Conservation (phyloP, 2,113 vertebrate genomes). For the rabbit (Oryctolagus cuniculus) region mOryCun1.1 NC_091432.1:135777001-135777500, state of each 20-base stretch:
- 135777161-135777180: background rate
- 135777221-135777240: background rate
- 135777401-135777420: background rate
- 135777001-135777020: background rate
- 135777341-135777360: background rate
- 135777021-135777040: background rate
- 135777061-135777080: background rate
- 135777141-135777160: constrained; percentile 28
- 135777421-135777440: constrained; percentile 19
- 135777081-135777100: background rate
- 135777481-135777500: background rate
- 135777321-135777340: no score
- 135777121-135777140: background rate
- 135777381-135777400: constrained; percentile 22
- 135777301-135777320: background rate
- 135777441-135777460: background rate
- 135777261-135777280: background rate
- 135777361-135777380: background rate
- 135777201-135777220: background rate
- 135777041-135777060: background rate
- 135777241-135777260: background rate
- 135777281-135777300: background rate
- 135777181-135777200: background rate
- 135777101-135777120: background rate
- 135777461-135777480: background rate